Base-by-base conservation (phyloP, 2,888 invertebrate genomes). In the Mechanitis mazaeus region DNA sequence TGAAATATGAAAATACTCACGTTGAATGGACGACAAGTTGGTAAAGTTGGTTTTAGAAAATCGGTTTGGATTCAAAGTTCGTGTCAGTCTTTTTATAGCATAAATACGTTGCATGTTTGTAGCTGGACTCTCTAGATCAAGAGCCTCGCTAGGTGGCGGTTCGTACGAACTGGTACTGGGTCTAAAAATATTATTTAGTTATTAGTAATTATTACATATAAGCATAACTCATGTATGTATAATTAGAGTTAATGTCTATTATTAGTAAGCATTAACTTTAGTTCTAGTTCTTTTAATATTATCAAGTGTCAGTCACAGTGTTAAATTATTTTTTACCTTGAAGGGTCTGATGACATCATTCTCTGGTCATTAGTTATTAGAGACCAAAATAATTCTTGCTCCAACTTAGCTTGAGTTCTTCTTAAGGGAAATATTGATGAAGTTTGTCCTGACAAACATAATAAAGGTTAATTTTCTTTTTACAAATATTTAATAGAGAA, bases 381-480 rank as follows among this genome's bases (percentile, higher is more conserved):
- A 1, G 78, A 75, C 81, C 81, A 83, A 65, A 75, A 79, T 11
- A 79, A 46, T 50, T 77, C 75, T 28, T 77, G 69, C 46, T 81
- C 81, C 58, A 69, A 47, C 56, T 70, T 72, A 20, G 71, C 69
- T 31, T 55, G 61, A 20, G 56, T 58, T 31, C 60, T 58, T 45
- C 60, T 62, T 45, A 60, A 35, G 3, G 61, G 64, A 33, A 60
- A 58, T 6, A 57, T 12, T 5, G 62, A 57, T 31, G 50, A 31
- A 9, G n/a, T 11, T 11, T 7, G 31, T 9, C 50, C 50, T 50
- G 7, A 3, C 28, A 50, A 3, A 50, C 11, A 50, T 3, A 31
- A 31, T 50, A 31, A 20, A 20, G 20, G 1, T 20, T 20, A 20
- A 20, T 20, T 20, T 20, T 20, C 20, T 20, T 20, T 20, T 20